Base-by-base conservation (phyloP, 2,797 vertebrate genomes). In the Glyptemys insculpta region DNA sequence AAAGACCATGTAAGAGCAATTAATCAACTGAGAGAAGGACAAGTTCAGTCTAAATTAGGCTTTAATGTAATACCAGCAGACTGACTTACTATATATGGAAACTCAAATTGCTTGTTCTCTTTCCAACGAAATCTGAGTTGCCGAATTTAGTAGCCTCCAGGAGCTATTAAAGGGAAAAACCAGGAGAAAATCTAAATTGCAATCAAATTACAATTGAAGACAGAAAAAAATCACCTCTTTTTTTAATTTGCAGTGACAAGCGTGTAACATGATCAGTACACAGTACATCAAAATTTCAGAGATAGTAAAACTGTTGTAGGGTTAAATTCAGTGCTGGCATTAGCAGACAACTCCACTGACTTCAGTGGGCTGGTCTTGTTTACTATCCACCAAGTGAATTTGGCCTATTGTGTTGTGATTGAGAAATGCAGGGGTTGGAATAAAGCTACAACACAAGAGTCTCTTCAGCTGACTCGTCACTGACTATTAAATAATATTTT, bases 51-150 rank as follows among this genome's bases (percentile, higher is more conserved):
- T 92, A 94, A 92, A 95, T 80, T 85, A 82, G 47, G 5, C 94
- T 96, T 95, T 94, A 96, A 92, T 92, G 80, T 94, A 93, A 83
- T 8, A 91, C 50, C 44, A 94, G 76, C 80, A 88, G 92, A 76
- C 56, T 59, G 31, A 80, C 62, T 78, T 78, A 25, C 81, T 95
- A 21, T 31, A 37, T 62, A 37, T 81, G 78, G 89, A 95, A 89
- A 54, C 10, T 83, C 76, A 90, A 41, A 79, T 18, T 62, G 47
- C 37, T 62, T 87, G 52, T 47, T 92, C 31, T 83, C n/a, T 85
- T 92, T 88, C 54, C 83, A 72, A 85, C 83, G 50, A 89, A 95
- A 89, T 81, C 6, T 49, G 44, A 93, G 81, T 93, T 91, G 31
- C 29, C 5, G 34, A 65, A 8, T 65, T 65, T 65, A 91, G 79